Conservation (phyloP, 2,113 vertebrate genomes). For the Kryptolebias marmoratus region DNA sequence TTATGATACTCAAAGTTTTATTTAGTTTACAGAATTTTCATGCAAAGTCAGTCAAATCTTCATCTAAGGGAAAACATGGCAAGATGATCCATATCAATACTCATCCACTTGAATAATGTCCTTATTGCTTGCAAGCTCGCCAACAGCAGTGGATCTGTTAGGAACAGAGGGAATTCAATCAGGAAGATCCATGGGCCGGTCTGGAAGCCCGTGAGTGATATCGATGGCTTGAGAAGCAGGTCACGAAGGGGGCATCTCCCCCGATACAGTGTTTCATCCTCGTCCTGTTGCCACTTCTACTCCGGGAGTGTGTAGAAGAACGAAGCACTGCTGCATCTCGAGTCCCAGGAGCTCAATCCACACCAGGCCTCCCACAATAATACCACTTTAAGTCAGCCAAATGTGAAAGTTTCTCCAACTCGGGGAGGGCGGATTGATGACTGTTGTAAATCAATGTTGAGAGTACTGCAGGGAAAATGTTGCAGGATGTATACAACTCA, state of each 20-base stretch:
- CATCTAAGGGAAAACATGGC: constrained; percentile 7
- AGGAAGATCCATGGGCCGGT: constrained; percentile 54
- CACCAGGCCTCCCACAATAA: constrained; percentile 36
- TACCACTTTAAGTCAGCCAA: constrained; percentile 62
- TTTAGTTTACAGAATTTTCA: background rate
- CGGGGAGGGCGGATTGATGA: constrained; percentile 62
- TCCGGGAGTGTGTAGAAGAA: constrained; percentile 18
- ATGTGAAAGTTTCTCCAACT: constrained; percentile 65
- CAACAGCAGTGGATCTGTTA: constrained; percentile 38
- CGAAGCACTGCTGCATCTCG: constrained; percentile 10
- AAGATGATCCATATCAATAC: constrained; percentile 12
- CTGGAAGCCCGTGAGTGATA: constrained; percentile 59
- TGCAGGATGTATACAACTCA: constrained; percentile 9
- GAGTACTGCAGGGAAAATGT: constrained; percentile 7
- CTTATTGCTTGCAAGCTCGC: constrained; percentile 24
- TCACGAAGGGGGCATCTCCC: constrained; percentile 52
- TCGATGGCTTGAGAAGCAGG: constrained; percentile 57
- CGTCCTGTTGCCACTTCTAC: constrained; percentile 45
- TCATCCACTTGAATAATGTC: constrained; percentile 22
- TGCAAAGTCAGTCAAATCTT: constrained; percentile 1
- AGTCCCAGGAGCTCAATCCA: constrained; percentile 42
- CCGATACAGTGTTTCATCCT: constrained; percentile 40
- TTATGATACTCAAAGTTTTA: constrained; percentile 9
- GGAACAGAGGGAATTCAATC: constrained; percentile 63
- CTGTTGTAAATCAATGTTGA: constrained; percentile 9